Evolutionary conservation across 2,888 invertebrate species (phyloP).

Genomic region (Rugalucina vietnamica): DNA sequence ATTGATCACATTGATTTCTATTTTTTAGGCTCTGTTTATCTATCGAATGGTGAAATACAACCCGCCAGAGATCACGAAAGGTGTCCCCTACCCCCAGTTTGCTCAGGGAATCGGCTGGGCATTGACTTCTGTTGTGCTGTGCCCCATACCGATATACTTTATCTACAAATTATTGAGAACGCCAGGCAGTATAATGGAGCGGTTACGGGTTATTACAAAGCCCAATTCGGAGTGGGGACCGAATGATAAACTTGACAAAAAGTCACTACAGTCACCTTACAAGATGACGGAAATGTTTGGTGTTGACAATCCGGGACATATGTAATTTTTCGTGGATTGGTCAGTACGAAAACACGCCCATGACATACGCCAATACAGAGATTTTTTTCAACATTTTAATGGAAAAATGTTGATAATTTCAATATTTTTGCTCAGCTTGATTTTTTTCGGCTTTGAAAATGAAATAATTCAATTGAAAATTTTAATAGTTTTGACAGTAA

Average conservation of each 20-base stretch:
- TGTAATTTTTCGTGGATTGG: no score
- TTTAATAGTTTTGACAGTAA: no score
- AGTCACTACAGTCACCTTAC: conserved; percentile 26
- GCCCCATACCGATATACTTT: conserved; percentile 73
- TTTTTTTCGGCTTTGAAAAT: no score
- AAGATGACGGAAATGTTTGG: conserved; percentile 49
- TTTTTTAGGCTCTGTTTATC: conserved; percentile 70
- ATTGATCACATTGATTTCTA: not conserved
- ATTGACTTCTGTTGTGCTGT: conserved; percentile 65
- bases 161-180: conserved; percentile 61
- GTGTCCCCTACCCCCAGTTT: conserved; percentile 66
- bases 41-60: conserved; percentile 73
- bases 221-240: conserved; percentile 72
- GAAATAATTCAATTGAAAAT: no score
- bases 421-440: no score
- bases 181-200: conserved; percentile 51
- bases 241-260: conserved; percentile 62
- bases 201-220: conserved; percentile 60
- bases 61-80: conserved; percentile 65
- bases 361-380: no score
- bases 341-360: no score
- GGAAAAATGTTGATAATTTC: no score
- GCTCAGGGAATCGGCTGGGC: conserved; percentile 76
- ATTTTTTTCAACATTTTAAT: no score
- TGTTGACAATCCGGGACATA: conserved; percentile 56